These are phyloP conservation scores for Ceryle rudis DNA, from an alignment of 2,797 vertebrate genomes.

Conservation along the genomic window DNA sequence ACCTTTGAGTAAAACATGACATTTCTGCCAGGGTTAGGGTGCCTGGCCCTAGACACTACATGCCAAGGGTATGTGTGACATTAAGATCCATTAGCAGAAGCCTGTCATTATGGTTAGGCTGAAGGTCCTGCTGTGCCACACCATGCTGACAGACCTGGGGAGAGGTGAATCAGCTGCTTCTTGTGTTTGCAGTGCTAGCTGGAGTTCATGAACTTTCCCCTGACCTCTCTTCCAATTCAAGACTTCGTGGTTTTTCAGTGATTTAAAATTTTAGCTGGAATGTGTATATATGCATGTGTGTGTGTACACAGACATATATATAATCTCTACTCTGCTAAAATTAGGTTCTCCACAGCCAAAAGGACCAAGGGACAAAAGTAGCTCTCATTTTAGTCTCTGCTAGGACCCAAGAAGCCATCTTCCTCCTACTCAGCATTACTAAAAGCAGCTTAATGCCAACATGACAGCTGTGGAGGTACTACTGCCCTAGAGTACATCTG, in stretches of 20 bases:
- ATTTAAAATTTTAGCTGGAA: constrained; percentile 44
- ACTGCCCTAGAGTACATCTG: not conserved
- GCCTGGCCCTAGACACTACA: not conserved
- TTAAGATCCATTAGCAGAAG: not conserved
- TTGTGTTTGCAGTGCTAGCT: not conserved
- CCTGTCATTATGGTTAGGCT: not conserved
- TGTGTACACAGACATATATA: not conserved
- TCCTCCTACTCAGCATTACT: not conserved
- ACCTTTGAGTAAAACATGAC: not conserved
- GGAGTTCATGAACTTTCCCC: constrained; percentile 20
- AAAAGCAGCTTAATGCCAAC: not conserved
- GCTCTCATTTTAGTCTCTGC: not conserved
- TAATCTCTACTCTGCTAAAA: not conserved
- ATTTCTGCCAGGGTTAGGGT: not conserved
- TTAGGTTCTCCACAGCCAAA: constrained; percentile 6
- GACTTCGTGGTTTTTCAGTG: constrained; percentile 42
- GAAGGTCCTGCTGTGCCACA: not conserved
- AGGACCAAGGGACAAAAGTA: not conserved
- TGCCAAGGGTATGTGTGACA: not conserved
- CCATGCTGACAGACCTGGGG: not conserved
- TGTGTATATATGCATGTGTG: not conserved
- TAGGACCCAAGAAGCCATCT: not conserved
- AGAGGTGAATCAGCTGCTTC: not conserved
- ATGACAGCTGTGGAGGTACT: not conserved
- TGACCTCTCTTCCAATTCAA: constrained; percentile 41